These are phyloP conservation scores for Lasioglossum figueresi DNA, from an alignment of 2,888 invertebrate genomes.

Conservation along the genomic window DNA sequence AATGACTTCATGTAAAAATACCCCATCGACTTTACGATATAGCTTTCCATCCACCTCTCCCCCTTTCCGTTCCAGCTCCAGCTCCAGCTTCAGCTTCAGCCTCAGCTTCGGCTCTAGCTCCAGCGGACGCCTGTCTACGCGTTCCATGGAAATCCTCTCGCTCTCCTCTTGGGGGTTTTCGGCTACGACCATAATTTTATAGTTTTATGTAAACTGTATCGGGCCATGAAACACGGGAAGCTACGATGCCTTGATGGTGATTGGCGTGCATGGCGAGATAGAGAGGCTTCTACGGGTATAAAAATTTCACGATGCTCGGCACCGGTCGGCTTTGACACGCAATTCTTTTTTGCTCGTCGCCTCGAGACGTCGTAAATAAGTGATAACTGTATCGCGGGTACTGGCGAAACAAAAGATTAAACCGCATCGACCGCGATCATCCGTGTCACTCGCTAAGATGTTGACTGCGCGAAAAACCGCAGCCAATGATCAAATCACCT, in stretches of 20 bases:
- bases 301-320: slow-evolving; percentile 57
- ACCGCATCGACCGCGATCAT: slow-evolving; percentile 6
- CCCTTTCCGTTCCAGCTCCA: neutral
- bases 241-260: slow-evolving; percentile 81
- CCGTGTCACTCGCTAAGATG: neutral
- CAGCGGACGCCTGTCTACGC: slow-evolving; percentile 20
- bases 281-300: slow-evolving; percentile 61
- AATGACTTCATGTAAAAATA: slow-evolving; percentile 82
- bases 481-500: neutral
- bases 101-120: neutral
- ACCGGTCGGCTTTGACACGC: slow-evolving; percentile 75
- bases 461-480: neutral
- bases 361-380: slow-evolving; percentile 68
- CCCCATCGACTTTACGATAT: slow-evolving; percentile 78
- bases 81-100: neutral
- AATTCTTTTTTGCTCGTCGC: slow-evolving; percentile 74
- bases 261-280: slow-evolving; percentile 77
- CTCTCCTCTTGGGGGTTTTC: slow-evolving; percentile 56
- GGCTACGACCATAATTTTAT: slow-evolving; percentile 80
- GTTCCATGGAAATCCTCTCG: slow-evolving; percentile 8
- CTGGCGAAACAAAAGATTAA: slow-evolving; percentile 42
- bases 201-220: slow-evolving; percentile 84
- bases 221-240: slow-evolving; percentile 74
- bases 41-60: slow-evolving; percentile 44
- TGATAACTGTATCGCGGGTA: slow-evolving; percentile 55